Evolutionary conservation across 2,113 vertebrate genomes (phyloP).

Genomic region (Tonatia bakeri): DNA sequence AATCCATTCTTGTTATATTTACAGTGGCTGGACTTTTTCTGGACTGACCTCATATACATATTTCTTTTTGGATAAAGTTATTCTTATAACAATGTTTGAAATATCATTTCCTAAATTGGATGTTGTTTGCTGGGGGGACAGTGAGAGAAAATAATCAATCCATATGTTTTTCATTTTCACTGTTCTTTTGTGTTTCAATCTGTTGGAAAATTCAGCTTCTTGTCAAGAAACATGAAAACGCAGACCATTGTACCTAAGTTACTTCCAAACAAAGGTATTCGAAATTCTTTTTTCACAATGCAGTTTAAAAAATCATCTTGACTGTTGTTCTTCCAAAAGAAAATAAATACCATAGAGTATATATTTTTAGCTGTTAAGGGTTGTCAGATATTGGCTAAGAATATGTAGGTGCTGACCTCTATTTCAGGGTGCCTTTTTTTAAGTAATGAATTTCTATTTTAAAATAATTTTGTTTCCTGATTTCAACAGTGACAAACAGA

Average conservation of each 20-base stretch:
- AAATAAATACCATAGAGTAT: not conserved
- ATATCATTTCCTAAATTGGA: not conserved
- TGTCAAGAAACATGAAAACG: not conserved
- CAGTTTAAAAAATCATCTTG: not conserved
- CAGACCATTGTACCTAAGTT: not conserved
- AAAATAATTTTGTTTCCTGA: slow-evolving; percentile 18
- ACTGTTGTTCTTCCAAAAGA: not conserved
- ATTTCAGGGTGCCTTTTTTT: not conserved
- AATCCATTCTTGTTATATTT: no score
- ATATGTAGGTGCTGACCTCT: not conserved
- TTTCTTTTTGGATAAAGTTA: not conserved
- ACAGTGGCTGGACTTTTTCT: no score
- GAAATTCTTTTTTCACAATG: not conserved
- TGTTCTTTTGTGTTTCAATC: not conserved
- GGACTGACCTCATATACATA: not conserved
- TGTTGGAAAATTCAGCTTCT: not conserved
- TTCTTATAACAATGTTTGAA: not conserved
- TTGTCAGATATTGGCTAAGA: not conserved
- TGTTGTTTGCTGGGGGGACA: not conserved
- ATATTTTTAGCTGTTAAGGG: not conserved
- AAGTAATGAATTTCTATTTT: not conserved
- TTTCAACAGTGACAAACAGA: not conserved
- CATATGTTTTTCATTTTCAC: not conserved
- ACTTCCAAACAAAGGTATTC: not conserved
- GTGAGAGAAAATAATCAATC: not conserved